Conservation (phyloP, 1,140 invertebrate species). For the Drosophila kanapiae region DNA sequence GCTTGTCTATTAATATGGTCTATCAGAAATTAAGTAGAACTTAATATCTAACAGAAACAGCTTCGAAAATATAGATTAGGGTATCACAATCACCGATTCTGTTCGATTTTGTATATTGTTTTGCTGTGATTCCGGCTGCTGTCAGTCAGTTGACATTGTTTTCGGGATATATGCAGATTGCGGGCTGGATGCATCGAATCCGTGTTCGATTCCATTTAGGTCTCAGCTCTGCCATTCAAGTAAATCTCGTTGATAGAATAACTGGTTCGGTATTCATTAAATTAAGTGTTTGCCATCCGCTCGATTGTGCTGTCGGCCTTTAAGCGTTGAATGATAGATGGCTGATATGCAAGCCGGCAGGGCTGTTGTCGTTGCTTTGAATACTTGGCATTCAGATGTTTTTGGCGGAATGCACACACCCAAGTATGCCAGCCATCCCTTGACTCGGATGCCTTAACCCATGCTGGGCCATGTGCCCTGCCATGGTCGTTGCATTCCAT, state of each 20-base stretch:
- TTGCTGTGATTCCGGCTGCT: constrained; percentile 24
- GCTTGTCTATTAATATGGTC: too few relatives aligned
- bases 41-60: too few relatives aligned
- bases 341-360: constrained; percentile 29
- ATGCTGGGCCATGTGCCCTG: constrained; percentile 36
- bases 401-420: constrained; percentile 51
- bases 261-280: constrained; percentile 54
- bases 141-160: constrained; percentile 27
- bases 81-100: constrained; percentile 1
- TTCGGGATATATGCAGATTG: constrained; percentile 20
- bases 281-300: constrained; percentile 45
- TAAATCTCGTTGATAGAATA: constrained; percentile 54
- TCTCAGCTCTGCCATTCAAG: constrained; percentile 34
- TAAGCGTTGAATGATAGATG: constrained; percentile 43
- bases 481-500: constrained; percentile 54
- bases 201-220: constrained; percentile 26
- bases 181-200: neutral
- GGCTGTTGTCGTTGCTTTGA: constrained; percentile 33
- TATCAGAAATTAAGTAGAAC: too few relatives aligned
- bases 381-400: constrained; percentile 61
- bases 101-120: neutral
- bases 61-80: neutral
- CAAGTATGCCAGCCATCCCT: constrained; percentile 33
- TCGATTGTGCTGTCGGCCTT: constrained; percentile 33
- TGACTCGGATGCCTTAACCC: constrained; percentile 36